Conservation (phyloP, 2,888 invertebrate species). For the Apodemia zela region DNA sequence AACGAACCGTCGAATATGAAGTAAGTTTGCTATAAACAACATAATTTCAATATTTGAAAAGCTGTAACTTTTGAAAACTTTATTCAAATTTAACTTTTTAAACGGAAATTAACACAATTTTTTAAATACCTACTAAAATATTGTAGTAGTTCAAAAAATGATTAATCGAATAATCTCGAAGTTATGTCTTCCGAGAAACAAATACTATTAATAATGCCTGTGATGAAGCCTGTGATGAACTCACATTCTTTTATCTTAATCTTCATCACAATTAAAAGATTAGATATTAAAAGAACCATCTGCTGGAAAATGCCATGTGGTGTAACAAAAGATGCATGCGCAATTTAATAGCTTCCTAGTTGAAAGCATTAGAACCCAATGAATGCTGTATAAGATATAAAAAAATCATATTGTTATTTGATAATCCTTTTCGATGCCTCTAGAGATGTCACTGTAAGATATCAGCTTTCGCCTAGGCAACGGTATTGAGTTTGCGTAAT, state of each 20-base stretch:
- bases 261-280: slow-evolving; percentile 40
- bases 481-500: slow-evolving; percentile 77
- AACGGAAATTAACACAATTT: too few relatives aligned
- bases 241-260: background rate
- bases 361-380: slow-evolving; percentile 62
- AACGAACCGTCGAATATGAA: too few relatives aligned
- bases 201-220: background rate
- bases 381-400: slow-evolving; percentile 56
- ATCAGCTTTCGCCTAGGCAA: slow-evolving; percentile 75
- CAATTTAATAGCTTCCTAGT: slow-evolving; percentile 77
- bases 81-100: too few relatives aligned
- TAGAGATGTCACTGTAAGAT: slow-evolving; percentile 74
- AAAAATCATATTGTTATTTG: slow-evolving; percentile 74
- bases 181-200: too few relatives aligned
- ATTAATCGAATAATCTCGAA: too few relatives aligned
- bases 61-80: too few relatives aligned
- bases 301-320: slow-evolving; percentile 73
- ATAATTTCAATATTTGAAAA: too few relatives aligned
- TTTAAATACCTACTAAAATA: too few relatives aligned
- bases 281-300: slow-evolving; percentile 66
- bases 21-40: too few relatives aligned
- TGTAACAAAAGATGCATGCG: slow-evolving; percentile 70
- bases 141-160: too few relatives aligned
- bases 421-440: slow-evolving; percentile 73
- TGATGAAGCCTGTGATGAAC: background rate